phyloP scores from a whole-genome alignment of 92 coral and sea anemone species.

The Palythoa grandis region DNA sequence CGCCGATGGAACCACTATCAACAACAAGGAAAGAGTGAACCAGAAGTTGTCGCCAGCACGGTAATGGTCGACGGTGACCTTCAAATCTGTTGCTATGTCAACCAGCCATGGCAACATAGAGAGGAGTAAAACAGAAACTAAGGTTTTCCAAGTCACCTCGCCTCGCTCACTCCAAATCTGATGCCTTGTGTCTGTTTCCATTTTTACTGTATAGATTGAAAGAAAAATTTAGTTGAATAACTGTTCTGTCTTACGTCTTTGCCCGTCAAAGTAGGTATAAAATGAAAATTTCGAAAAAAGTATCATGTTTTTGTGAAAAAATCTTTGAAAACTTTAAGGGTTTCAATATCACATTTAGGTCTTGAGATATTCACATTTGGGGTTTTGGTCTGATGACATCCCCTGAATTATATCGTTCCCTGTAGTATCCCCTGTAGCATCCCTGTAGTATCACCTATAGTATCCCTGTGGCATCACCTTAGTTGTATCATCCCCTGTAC shows the following conservation, averaged over 20 bases:
- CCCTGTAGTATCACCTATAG: too few relatives aligned
- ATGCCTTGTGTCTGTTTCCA: not conserved
- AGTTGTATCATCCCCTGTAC: too few relatives aligned
- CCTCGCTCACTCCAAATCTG: conserved; percentile 30
- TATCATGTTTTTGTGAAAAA: too few relatives aligned
- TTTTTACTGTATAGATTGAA: not conserved
- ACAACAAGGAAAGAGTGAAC: conserved; percentile 14
- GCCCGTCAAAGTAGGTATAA: too few relatives aligned
- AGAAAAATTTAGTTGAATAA: not conserved
- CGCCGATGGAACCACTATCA: conserved; percentile 12
- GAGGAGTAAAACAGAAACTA: not conserved
- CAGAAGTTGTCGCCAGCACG: conserved; percentile 3
- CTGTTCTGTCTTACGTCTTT: not conserved
- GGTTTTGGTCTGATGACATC: too few relatives aligned
- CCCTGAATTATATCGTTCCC: too few relatives aligned
- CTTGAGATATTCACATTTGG: too few relatives aligned
- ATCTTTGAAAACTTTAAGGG: too few relatives aligned
- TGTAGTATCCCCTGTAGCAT: too few relatives aligned
- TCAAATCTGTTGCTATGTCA: conserved; percentile 25
- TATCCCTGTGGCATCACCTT: too few relatives aligned
- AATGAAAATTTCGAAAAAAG: too few relatives aligned
- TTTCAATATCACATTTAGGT: too few relatives aligned
- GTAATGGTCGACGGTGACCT: conserved; percentile 33
- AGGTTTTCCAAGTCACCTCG: not conserved
- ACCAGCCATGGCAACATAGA: conserved; percentile 10